Conservation (phyloP, 1,140 invertebrate genomes). For the Akabosia matsudoensis region DNA sequence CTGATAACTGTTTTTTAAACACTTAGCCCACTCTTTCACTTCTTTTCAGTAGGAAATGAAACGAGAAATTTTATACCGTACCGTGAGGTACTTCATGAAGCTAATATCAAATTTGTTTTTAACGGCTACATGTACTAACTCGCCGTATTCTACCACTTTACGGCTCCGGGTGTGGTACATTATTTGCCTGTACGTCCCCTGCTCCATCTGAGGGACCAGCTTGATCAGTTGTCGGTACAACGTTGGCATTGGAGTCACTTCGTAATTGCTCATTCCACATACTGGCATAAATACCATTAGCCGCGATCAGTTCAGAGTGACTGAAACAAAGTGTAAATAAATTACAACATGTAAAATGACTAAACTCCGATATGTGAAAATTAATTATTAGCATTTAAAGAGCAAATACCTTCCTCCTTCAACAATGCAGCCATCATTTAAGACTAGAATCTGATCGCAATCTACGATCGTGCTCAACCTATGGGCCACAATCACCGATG, state of each 20-base stretch:
- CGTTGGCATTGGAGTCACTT: neutral
- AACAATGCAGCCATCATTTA: conserved; percentile 57
- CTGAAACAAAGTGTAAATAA: conserved; percentile 22
- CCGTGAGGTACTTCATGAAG: too few relatives aligned
- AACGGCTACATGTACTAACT: too few relatives aligned
- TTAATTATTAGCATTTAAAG: neutral
- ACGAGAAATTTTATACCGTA: too few relatives aligned
- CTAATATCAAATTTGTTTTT: too few relatives aligned
- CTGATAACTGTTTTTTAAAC: too few relatives aligned
- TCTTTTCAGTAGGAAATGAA: too few relatives aligned
- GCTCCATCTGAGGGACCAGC: too few relatives aligned
- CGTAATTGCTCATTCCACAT: conserved; percentile 57
- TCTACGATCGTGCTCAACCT: conserved; percentile 59
- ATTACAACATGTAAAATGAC: neutral
- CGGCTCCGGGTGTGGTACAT: too few relatives aligned
- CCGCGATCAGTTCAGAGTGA: conserved; percentile 54
- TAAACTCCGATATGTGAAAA: neutral
- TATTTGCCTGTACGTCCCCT: too few relatives aligned
- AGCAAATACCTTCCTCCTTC: conserved; percentile 53
- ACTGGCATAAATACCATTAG: conserved; percentile 53
- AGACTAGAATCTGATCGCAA: conserved; percentile 60
- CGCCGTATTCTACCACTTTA: too few relatives aligned
- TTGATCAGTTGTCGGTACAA: neutral
- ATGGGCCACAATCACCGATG: conserved; percentile 61
- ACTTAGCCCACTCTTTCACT: too few relatives aligned